Conservation (phyloP, 2,888 invertebrate genomes). For the Sinopyrophorus schimmeli region DNA sequence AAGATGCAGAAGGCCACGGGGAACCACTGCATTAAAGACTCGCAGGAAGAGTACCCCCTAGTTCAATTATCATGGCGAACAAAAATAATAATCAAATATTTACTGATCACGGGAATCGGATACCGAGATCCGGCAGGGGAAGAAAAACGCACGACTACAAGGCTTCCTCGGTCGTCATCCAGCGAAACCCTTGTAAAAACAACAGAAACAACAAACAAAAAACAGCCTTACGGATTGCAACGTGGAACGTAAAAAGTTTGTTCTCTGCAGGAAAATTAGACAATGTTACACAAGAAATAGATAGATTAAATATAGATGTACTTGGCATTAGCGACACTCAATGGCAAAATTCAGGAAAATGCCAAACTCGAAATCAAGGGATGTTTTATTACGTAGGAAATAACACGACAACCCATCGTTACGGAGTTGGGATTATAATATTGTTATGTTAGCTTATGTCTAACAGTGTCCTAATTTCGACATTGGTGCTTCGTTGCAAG, state of each 20-base stretch:
- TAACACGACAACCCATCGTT: neutral
- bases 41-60: too few species aligned
- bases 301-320: slow-evolving; percentile 21
- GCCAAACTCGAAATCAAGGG: neutral
- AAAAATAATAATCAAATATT: too few species aligned
- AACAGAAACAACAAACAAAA: slow-evolving; percentile 1
- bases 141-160: too few species aligned
- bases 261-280: slow-evolving; percentile 21
- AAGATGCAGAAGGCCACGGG: slow-evolving; percentile 13
- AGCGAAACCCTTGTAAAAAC: too few species aligned
- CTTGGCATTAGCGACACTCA: slow-evolving; percentile 22
- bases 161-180: too few species aligned
- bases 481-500: too few species aligned
- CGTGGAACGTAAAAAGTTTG: slow-evolving; percentile 26
- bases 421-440: slow-evolving; percentile 9
- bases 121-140: too few species aligned
- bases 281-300: slow-evolving; percentile 25
- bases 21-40: slow-evolving; percentile 16
- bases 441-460: neutral
- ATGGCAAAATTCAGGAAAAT: slow-evolving; percentile 21
- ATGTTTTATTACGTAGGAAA: slow-evolving; percentile 2
- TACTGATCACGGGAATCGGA: too few species aligned
- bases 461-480: neutral
- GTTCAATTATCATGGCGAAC: too few species aligned
- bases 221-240: slow-evolving; percentile 13